Evolutionary conservation across 2,888 invertebrate species (phyloP), one percentile per base, ranked within the genome.

Genomic region (Ectemnius cavifrons): DNA sequence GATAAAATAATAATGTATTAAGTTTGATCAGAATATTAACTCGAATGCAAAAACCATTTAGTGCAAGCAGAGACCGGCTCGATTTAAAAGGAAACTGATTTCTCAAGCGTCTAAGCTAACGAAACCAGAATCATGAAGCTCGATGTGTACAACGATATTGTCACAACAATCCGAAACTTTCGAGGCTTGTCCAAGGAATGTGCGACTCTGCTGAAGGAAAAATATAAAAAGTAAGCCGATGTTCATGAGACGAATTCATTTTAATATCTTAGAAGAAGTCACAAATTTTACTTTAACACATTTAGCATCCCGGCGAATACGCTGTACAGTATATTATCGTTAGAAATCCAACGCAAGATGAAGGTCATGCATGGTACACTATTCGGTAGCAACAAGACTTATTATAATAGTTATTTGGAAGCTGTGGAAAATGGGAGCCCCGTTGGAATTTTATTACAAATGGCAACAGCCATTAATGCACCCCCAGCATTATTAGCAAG

Each of bases 261-360:
- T 45, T 61, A 52, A 16, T 52, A 8, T 13, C 8, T 18, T 4
- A 0, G 2, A 27, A 28, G 28, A 3, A n/a, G 59, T 61, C 63
- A n/a, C 4, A 3, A 28, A 65, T 13, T 49, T 14, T 11, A 58
- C 3, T n/a, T 57, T 4, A 13, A 2, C 4, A 52, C 18, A n/a
- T 90, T 73, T 83, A 94, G 94, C 59, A 89, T 95, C 67, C 92
- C 93, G 62, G 88, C 92, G 59, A 90, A 92, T 65, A 94, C 96
- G 0, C 85, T 96, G 49, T 94, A 94, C 67, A 95, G 96, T 87
- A 96, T 97, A 81, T 89, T 95, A 71, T 93, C 94, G 28, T 91
- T 93, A 59, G 93, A 95, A 83, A 92, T 94, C 60, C 94, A 94
- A 86, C 92, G 93, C 82, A 92, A 92, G 73, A 94, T 94, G 92